A percentile compares a stretch with the other conserved stretches of the same genome.
These are phyloP conservation scores for Gibbula magus DNA, from an alignment of 2,888 invertebrate species.

Conservation along the genomic window DNA sequence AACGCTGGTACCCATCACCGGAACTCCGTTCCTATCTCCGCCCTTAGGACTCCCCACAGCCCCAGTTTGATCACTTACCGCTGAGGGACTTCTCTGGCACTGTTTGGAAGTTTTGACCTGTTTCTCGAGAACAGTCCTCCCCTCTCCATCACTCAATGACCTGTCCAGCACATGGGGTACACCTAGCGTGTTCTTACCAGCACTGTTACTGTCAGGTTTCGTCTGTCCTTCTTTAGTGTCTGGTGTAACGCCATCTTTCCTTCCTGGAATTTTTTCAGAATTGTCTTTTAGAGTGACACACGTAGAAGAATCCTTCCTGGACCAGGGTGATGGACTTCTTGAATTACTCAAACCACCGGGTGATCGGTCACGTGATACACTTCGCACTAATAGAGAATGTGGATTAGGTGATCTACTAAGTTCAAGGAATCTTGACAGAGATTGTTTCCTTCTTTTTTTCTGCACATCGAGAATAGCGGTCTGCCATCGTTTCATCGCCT, in stretches of 20 bases:
- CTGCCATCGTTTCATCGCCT: slow-evolving; percentile 3
- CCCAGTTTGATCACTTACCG: slow-evolving; percentile 14
- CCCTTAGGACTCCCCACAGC: background rate
- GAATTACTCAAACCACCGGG: background rate
- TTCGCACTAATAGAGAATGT: slow-evolving; percentile 7
- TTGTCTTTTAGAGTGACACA: background rate
- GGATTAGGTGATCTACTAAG: slow-evolving; percentile 38
- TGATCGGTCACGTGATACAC: background rate
- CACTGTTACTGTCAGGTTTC: background rate
- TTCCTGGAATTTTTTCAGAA: background rate
- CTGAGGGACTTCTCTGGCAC: slow-evolving; percentile 20
- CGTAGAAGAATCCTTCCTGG: too few species aligned
- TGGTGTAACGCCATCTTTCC: background rate
- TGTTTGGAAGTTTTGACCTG: background rate
- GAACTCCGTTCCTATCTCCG: slow-evolving; percentile 33
- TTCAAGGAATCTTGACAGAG: slow-evolving; percentile 44
- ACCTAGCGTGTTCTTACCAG: background rate
- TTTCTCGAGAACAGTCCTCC: background rate
- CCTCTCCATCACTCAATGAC: slow-evolving; percentile 27
- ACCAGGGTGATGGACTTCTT: background rate
- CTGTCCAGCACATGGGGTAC: slow-evolving; percentile 15
- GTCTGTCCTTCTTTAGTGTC: background rate
- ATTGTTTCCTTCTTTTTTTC: slow-evolving; percentile 32
- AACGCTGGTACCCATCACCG: slow-evolving; percentile 42
- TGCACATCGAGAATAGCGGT: slow-evolving; percentile 19